Evolutionary conservation across 1,140 invertebrate species (phyloP), one percentile per base, ranked within the genome.

Genomic region (Aphis gossypii): DNA sequence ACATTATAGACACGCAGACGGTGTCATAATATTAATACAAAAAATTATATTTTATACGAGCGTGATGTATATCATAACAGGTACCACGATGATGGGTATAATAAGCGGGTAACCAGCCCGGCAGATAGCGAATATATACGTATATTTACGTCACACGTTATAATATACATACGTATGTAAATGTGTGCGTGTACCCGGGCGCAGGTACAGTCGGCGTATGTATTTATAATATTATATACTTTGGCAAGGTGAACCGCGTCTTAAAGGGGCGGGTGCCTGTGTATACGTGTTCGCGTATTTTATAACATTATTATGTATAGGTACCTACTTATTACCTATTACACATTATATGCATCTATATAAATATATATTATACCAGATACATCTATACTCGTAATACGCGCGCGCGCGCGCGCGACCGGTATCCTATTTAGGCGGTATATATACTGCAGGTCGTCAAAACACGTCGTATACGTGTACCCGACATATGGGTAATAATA

Each of bases 241-340:
- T 20, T 23, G n/a, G 51, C 90, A 92, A 92, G 90, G 90, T 92
- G 56, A 92, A 92, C 90, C 90, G 44, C 68, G 56, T 92, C 68
- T 76, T 30, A 76, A 76, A 76, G 68, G 46, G 68, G 30, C 56
- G 41, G 90, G 54, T 44, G 30, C 56, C 25, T 68, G 38, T 44
- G 41, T 68, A 23, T 46, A 92, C 90, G 60, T 76, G 44, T n/a
- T 76, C 88, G 83, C 48, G 88, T 46, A 68, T 68, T 68, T 68
- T 68, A 68, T 68, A 68, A 68, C 60, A 68, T 68, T 68, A 68
- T 68, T 68, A 51, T 41, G 38, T 41, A 41, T 51, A 51, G 60
- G 60, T 68, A 68, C 60, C 60, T 68, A 18, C 60, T n/a, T 68
- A 68, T 68, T 68, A 68, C 30, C 60, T 68, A 68, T 68, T 68